Conservation (phyloP, 2,888 invertebrate genomes). For the Terebella lapidaria region DNA sequence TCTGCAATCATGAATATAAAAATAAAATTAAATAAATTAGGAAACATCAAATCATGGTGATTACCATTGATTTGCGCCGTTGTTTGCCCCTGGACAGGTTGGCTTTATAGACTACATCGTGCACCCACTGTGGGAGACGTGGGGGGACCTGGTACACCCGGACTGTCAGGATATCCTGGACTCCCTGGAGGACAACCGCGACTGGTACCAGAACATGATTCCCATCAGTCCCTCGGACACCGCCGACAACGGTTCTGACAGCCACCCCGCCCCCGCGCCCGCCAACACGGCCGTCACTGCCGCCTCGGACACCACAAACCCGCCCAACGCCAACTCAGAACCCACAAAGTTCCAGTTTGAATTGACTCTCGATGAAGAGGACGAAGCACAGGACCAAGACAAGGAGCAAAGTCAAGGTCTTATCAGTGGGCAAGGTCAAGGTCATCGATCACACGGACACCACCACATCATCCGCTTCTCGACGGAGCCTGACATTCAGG, state of each 20-base stretch:
- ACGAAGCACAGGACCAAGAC: not conserved
- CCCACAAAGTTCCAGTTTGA: not conserved
- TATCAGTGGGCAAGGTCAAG: not conserved
- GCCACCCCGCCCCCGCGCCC: conserved; percentile 1
- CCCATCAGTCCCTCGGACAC: conserved; percentile 73
- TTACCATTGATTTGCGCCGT: too few relatives aligned
- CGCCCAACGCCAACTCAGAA: too few relatives aligned
- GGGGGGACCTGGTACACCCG: conserved; percentile 98
- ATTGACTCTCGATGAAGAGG: conserved; percentile 1
- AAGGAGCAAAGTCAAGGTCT: too few relatives aligned
- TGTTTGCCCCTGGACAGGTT: conserved; percentile 66
- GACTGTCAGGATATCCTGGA: conserved; percentile 98
- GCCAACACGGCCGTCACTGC: not conserved
- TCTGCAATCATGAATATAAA: too few relatives aligned
- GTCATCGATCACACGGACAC: not conserved
- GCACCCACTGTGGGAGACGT: conserved; percentile 98
- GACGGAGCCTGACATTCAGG: too few relatives aligned
- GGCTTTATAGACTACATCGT: conserved; percentile 99
- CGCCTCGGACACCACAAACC: not conserved
- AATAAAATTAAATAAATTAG: too few relatives aligned
- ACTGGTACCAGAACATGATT: conserved; percentile 90
- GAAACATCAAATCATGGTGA: too few relatives aligned
- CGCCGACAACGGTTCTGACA: conserved; percentile 16
- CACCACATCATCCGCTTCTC: not conserved
- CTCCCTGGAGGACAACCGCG: conserved; percentile 95